Evolutionary conservation across 2,888 invertebrate species (phyloP).

Genomic region (Melieria omissa): DNA sequence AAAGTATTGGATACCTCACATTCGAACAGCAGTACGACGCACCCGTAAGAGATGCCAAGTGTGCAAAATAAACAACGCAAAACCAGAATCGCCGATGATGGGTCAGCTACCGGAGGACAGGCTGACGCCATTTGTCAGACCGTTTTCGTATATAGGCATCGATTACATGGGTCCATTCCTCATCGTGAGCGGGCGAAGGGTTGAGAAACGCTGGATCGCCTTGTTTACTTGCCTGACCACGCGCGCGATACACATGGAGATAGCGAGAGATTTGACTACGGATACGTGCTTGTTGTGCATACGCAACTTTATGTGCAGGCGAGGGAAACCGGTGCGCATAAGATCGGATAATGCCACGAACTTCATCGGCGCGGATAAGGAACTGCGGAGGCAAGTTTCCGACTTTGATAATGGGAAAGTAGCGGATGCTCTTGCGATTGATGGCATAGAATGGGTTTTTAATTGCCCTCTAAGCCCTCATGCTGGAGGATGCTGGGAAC

Average conservation of each 20-base stretch:
- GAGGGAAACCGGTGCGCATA: slow-evolving; percentile 29
- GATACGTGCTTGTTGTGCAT: slow-evolving; percentile 43
- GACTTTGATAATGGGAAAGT: slow-evolving; percentile 25
- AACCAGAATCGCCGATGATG: neutral
- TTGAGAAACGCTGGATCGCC: slow-evolving; percentile 35
- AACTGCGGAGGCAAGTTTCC: slow-evolving; percentile 19
- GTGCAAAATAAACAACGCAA: neutral
- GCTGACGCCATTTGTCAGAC: slow-evolving; percentile 3
- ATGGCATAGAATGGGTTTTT: slow-evolving; percentile 42
- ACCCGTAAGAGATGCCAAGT: neutral
- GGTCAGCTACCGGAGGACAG: slow-evolving; percentile 4
- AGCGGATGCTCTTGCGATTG: slow-evolving; percentile 22
- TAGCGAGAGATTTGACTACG: slow-evolving; percentile 40
- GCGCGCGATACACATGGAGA: slow-evolving; percentile 32
- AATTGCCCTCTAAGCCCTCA: slow-evolving; percentile 38
- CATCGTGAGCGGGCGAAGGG: slow-evolving; percentile 30
- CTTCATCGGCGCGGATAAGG: slow-evolving; percentile 28
- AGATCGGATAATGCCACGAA: slow-evolving; percentile 40
- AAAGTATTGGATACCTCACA: neutral
- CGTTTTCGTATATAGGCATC: neutral
- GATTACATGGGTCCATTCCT: slow-evolving; percentile 42
- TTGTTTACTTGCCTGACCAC: slow-evolving; percentile 36
- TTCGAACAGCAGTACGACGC: neutral
- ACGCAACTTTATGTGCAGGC: slow-evolving; percentile 41
- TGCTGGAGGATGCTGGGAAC: slow-evolving; percentile 39